Evolutionary conservation across 2,888 invertebrate genomes (phyloP).

Genomic region (Catotricha subobsoleta): DNA sequence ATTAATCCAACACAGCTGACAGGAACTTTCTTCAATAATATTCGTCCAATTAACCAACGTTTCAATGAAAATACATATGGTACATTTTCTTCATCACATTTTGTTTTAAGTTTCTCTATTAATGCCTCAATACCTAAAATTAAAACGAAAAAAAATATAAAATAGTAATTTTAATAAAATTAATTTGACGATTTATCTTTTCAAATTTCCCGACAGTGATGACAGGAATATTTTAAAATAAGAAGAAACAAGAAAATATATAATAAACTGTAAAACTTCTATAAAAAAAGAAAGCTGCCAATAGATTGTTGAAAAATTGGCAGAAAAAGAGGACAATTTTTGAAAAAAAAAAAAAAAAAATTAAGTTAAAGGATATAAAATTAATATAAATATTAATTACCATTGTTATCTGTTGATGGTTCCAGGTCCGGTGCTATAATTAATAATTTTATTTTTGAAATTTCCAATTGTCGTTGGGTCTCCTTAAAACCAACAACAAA

Average conservation of each 20-base stretch:
- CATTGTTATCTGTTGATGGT: constrained; percentile 17
- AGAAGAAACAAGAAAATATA: background rate
- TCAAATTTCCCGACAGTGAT: too few species aligned
- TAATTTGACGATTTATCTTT: too few species aligned
- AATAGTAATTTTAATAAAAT: constrained; percentile 4
- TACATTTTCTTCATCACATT: constrained; percentile 33
- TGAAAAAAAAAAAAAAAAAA: background rate
- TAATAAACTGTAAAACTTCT: too few species aligned
- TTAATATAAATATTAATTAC: too few species aligned
- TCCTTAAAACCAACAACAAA: constrained; percentile 45
- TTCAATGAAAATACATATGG: constrained; percentile 41
- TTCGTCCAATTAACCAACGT: constrained; percentile 36
- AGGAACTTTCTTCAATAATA: constrained; percentile 37
- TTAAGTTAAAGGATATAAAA: too few species aligned
- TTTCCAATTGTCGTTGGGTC: constrained; percentile 35
- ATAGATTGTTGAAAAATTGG: too few species aligned
- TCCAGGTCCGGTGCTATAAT: constrained; percentile 47
- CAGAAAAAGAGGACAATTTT: constrained; percentile 1
- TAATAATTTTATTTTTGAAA: constrained; percentile 39
- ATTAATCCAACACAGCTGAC: constrained; percentile 43
- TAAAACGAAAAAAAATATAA: constrained; percentile 29
- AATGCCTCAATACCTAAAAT: constrained; percentile 39
- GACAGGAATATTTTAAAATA: too few species aligned
- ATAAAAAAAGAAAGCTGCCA: too few species aligned
- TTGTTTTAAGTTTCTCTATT: constrained; percentile 31